Conservation (phyloP, 2,888 invertebrate species). For the Nasonia oneida region DNA sequence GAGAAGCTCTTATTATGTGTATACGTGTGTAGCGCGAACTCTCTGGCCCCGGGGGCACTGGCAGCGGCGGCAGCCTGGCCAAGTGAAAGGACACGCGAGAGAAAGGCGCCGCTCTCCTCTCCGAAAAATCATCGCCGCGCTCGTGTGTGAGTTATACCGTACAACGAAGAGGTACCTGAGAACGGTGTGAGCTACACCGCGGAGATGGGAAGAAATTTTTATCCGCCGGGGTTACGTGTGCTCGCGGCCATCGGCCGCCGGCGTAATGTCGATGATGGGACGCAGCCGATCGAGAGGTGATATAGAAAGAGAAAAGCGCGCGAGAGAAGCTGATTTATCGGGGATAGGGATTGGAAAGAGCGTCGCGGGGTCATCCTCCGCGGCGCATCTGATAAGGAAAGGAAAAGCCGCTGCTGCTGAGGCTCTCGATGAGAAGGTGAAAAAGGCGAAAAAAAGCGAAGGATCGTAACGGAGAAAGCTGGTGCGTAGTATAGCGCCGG, state of each 20-base stretch:
- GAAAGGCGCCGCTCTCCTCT: constrained; percentile 54
- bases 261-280: constrained; percentile 3
- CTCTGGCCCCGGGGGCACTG: constrained; percentile 60
- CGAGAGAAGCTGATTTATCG: not conserved
- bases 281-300: not conserved
- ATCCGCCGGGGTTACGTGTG: not conserved
- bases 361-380: constrained; percentile 19
- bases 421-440: not conserved
- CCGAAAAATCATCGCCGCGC: constrained; percentile 40
- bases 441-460: not conserved
- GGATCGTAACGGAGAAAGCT: constrained; percentile 49
- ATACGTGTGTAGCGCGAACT: constrained; percentile 42
- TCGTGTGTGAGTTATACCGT: constrained; percentile 27
- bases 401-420: constrained; percentile 22
- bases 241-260: not conserved
- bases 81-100: constrained; percentile 75
- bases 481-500: not conserved
- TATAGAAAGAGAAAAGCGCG: constrained; percentile 5
- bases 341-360: not conserved
- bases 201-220: constrained; percentile 57
- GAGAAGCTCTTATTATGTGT: constrained; percentile 27
- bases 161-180: constrained; percentile 39
- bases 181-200: not conserved
- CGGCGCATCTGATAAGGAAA: constrained; percentile 42
- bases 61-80: constrained; percentile 37